Evolutionary conservation across 2,797 vertebrate species (phyloP), one percentile per base, ranked within the genome.

Genomic region (Characodon lateralis): DNA sequence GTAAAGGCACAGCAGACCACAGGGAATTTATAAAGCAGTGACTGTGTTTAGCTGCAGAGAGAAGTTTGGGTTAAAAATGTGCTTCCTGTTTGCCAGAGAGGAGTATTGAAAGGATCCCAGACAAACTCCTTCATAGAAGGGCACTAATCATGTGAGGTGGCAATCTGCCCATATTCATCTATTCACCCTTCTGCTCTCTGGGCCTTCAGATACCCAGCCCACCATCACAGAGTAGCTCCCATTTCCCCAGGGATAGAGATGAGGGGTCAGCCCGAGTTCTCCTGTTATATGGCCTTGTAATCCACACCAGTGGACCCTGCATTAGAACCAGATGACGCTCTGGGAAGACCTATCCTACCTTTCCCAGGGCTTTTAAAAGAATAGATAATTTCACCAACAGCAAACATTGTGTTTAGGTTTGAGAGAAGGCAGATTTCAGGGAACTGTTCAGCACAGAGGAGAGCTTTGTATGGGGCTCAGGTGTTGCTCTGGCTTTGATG

Each of bases 321-420:
- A 96, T 95, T 94, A 92, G 92, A 96, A 95, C 91, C 95, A 95
- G 94, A 95, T 95, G 95, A 95, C 89, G 92, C 76, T 78, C 86
- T 89, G 89, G 78, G 91, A 93, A 91, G 88, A 87, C 79, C 80
- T 89, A 83, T 78, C 77, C 85, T 92, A 76, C 80, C 86, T 89
- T 86, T 89, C 72, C 51, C 50, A 16, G 66, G 51, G 46, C 72
- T 83, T 85, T 78, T 82, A 68, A 78, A 88, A 90, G 77, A 81
- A 66, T 41, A 77, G 76, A 69, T 55, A 71, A 78, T 86, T 90
- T 88, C 28, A 77, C 81, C 78, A 68, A 43, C 77, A 85, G 78
- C 88, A 87, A 86, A 85, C 78, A 71, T 69, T 0, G 63, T 89
- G 87, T 95, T 94, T 89, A 73, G 86, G 83, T 92, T 93, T 83